phyloP scores from a whole-genome alignment of 1,140 invertebrate genomes.

The Zaprionus taronus region DNA sequence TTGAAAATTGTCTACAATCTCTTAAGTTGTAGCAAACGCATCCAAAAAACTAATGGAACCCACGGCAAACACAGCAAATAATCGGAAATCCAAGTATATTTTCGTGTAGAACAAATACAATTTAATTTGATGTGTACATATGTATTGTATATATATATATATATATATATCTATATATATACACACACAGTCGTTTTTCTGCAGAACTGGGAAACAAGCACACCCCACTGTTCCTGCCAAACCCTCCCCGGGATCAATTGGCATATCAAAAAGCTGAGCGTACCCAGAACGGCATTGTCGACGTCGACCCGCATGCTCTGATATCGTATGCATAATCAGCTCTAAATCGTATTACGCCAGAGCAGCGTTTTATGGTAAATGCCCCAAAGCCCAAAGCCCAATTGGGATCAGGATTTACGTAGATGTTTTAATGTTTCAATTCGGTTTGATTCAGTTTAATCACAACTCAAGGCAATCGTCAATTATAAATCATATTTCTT shows the following conservation, averaged over 20 bases:
- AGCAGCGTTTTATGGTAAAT: slow-evolving; percentile 16
- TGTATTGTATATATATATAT: too few relatives aligned
- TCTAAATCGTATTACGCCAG: neutral
- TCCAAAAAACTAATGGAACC: neutral
- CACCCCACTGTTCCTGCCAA: slow-evolving; percentile 2
- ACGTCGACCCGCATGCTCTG: slow-evolving; percentile 20
- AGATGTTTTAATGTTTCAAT: neutral
- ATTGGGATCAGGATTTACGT: neutral
- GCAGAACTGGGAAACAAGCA: slow-evolving; percentile 20
- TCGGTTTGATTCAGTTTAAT: neutral
- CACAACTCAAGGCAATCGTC: neutral
- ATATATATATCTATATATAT: neutral
- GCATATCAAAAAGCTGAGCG: slow-evolving; percentile 12
- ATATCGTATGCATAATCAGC: slow-evolving; percentile 25
- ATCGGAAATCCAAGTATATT: neutral
- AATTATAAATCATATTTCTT: neutral
- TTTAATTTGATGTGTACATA: too few relatives aligned
- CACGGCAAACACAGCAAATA: neutral
- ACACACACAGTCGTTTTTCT: slow-evolving; percentile 18
- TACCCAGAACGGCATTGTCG: neutral
- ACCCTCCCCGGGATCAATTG: slow-evolving; percentile 13
- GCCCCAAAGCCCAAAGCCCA: neutral
- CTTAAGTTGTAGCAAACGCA: neutral
- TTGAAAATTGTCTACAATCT: neutral
- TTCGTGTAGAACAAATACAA: too few relatives aligned